Conservation (phyloP, 2,797 vertebrate species). For the Onychomys arenicola region DNA sequence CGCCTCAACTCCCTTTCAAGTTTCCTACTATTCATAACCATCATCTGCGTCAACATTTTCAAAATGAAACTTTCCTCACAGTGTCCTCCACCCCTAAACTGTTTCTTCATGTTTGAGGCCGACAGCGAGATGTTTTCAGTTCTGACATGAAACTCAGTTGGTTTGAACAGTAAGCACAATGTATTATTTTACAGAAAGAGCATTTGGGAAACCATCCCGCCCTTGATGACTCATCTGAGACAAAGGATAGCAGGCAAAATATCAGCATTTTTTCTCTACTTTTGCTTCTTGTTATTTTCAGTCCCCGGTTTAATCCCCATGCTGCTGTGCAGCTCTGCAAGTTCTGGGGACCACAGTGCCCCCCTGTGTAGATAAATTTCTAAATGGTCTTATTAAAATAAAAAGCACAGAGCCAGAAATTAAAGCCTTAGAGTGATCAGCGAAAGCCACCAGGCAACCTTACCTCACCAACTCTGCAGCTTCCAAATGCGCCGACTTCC, state of each 20-base stretch:
- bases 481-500: no score
- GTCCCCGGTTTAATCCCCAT: background rate
- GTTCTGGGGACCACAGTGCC: background rate
- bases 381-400: no score
- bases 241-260: background rate
- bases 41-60: constrained; percentile 6
- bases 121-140: constrained; percentile 22
- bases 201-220: background rate
- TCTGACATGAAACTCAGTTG: background rate
- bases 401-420: no score
- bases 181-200: background rate
- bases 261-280: background rate
- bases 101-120: background rate
- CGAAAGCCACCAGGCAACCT: no score
- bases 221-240: background rate
- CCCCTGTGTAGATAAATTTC: no score
- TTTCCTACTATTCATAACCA: background rate
- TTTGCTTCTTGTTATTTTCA: constrained; percentile 8
- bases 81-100: background rate
- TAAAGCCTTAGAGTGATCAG: no score
- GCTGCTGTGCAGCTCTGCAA: background rate
- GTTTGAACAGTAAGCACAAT: constrained; percentile 24
- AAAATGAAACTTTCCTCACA: background rate
- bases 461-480: no score
- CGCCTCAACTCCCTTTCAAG: background rate